phyloP scores from a whole-genome alignment of 2,888 invertebrate genomes.

The Gymnocheta viridis region DNA sequence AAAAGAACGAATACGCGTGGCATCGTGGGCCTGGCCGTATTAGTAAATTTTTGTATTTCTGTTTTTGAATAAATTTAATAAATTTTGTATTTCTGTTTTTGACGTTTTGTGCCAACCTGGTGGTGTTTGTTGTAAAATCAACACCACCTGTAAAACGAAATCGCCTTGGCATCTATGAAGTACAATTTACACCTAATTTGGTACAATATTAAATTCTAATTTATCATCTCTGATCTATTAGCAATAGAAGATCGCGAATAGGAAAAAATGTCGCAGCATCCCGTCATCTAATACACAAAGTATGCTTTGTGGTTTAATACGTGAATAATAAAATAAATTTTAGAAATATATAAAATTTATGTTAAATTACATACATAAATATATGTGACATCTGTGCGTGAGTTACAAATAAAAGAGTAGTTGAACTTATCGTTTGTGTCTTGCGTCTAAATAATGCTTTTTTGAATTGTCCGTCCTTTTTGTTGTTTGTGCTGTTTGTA shows the following conservation, averaged over 20 bases:
- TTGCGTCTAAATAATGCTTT: constrained; percentile 61
- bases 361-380: not conserved
- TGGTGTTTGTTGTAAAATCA: no score
- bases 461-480: constrained; percentile 63
- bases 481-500: constrained; percentile 56
- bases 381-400: constrained; percentile 47
- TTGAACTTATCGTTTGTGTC: constrained; percentile 43
- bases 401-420: constrained; percentile 34
- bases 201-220: constrained; percentile 26
- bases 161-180: no score
- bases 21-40: no score
- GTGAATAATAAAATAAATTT: constrained; percentile 25
- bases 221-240: constrained; percentile 23
- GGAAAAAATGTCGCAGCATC: constrained; percentile 58
- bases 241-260: constrained; percentile 58
- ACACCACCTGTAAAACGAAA: no score
- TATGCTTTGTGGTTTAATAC: constrained; percentile 8
- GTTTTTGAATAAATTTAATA: no score
- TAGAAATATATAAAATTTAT: not conserved
- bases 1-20: no score
- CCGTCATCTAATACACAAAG: constrained; percentile 1
- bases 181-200: constrained; percentile 33
- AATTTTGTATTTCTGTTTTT: no score
- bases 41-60: no score
- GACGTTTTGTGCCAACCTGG: no score